phyloP scores from a whole-genome alignment of 2,888 invertebrate genomes.

The Rhamnusium bicolor region DNA sequence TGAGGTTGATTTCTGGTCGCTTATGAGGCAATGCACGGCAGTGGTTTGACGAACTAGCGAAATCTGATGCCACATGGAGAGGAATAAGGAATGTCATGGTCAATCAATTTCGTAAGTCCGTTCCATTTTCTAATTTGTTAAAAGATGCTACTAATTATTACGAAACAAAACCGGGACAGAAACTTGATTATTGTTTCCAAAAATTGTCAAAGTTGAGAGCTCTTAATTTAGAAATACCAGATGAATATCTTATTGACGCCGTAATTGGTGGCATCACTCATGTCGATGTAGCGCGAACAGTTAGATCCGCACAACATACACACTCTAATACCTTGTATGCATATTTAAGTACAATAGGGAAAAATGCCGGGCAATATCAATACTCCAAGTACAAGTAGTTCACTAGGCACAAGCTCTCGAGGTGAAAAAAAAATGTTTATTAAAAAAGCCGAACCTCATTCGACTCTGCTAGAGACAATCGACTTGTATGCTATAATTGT shows the following conservation, averaged over 20 bases:
- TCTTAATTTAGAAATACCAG: slow-evolving; percentile 36
- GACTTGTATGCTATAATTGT: neutral
- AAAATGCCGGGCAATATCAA: neutral
- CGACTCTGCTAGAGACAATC: too few relatives aligned
- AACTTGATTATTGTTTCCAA: slow-evolving; percentile 45
- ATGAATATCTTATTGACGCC: slow-evolving; percentile 49
- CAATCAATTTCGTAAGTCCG: slow-evolving; percentile 40
- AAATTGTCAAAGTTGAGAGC: slow-evolving; percentile 46
- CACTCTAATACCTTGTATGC: neutral
- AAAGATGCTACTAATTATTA: slow-evolving; percentile 46
- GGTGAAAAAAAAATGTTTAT: neutral
- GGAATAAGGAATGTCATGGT: slow-evolving; percentile 38
- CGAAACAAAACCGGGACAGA: slow-evolving; percentile 41
- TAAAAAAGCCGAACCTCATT: neutral
- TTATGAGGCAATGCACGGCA: slow-evolving; percentile 39
- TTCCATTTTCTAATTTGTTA: slow-evolving; percentile 47
- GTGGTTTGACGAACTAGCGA: slow-evolving; percentile 41
- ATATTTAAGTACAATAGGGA: neutral
- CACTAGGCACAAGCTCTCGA: too few relatives aligned
- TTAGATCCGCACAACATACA: slow-evolving; percentile 24
- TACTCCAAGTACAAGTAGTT: neutral
- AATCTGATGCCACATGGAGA: slow-evolving; percentile 27
- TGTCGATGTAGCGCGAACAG: slow-evolving; percentile 42
- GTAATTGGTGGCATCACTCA: slow-evolving; percentile 47
- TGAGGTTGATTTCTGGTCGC: slow-evolving; percentile 33